Base-by-base conservation (phyloP, 1,140 invertebrate species). In the Formica exsecta region DNA sequence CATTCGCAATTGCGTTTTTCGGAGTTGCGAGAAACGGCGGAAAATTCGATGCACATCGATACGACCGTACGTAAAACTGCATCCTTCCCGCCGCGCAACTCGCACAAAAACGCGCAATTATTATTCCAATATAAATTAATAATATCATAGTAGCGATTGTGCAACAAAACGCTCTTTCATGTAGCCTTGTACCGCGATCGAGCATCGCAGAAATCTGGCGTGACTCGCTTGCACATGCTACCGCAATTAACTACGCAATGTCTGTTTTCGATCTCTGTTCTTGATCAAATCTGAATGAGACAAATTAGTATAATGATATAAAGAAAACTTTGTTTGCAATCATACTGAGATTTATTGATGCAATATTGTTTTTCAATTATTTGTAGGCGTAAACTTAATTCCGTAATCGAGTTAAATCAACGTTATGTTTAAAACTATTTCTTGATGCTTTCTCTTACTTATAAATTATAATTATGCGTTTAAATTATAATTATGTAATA, bases 101-200 rank as follows among this genome's bases (percentile, higher is more conserved):
- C 51, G 84, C 83, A 86, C 76, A 65, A 89, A 51, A 51, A 89
- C 57, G 32, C n/a, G 65, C 76, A 89, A 89, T 89, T 89, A 83
- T 25, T 19, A 19, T 38, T 70, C 41, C n/a, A 70, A 16, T 81
- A 89, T 59, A 48, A 89, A 85, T 76, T 57, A 16, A 2, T 32
- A 32, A 32, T 32, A 32, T 59, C 25, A 41, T 36, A 64, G 54
- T 65, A 44, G 57, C 8, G 38, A 32, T 84, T 74, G 48, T 81
- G 32, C 81, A 85, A 88, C 87, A 75, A 87, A 61, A 65, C 61
- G 36, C 44, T 66, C 51, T 85, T 85, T 88, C 59, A 65, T 73
- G 36, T 7, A 44, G 44, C 38, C 44, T 54, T 36, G 61, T 19
- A 38, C 11, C 13, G 36, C 59, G 76, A 88, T 80, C 57, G 19